Conservation (phyloP, 2,888 invertebrate genomes). For the Linyphia triangularis region DNA sequence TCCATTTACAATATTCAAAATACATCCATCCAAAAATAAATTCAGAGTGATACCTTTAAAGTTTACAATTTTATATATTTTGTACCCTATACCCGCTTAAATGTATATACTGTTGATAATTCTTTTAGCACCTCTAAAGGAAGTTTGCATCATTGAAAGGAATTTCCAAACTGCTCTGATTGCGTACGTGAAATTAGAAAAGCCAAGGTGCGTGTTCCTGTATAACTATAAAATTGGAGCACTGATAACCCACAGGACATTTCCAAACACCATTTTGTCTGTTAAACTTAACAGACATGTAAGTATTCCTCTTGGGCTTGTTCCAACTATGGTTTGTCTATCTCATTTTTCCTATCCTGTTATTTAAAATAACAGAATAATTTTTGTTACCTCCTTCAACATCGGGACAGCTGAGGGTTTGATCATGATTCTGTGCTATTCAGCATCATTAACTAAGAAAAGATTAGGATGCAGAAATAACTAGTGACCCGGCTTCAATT, state of each 20-base stretch:
- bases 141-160: constrained; percentile 58
- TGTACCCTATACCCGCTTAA: not conserved
- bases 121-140: constrained; percentile 16
- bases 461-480: too few species aligned
- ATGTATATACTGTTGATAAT: not conserved
- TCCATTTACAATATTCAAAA: too few species aligned
- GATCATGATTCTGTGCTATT: too few species aligned
- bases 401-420: too few species aligned
- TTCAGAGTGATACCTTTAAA: not conserved
- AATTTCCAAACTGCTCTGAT: constrained; percentile 34
- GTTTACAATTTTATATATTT: not conserved
- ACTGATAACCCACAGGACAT: constrained; percentile 24
- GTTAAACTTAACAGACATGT: constrained; percentile 59
- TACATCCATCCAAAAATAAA: not conserved
- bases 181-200: constrained; percentile 48
- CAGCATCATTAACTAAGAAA: too few species aligned
- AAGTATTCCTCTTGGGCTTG: too few species aligned
- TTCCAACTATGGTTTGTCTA: too few species aligned
- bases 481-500: too few species aligned
- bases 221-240: constrained; percentile 41
- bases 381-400: too few species aligned
- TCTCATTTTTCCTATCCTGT: too few species aligned
- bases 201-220: constrained; percentile 46
- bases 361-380: too few species aligned
- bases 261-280: constrained; percentile 59